Evolutionary conservation across 2,888 invertebrate species (phyloP).

Genomic region (Calameuta filiformis): DNA sequence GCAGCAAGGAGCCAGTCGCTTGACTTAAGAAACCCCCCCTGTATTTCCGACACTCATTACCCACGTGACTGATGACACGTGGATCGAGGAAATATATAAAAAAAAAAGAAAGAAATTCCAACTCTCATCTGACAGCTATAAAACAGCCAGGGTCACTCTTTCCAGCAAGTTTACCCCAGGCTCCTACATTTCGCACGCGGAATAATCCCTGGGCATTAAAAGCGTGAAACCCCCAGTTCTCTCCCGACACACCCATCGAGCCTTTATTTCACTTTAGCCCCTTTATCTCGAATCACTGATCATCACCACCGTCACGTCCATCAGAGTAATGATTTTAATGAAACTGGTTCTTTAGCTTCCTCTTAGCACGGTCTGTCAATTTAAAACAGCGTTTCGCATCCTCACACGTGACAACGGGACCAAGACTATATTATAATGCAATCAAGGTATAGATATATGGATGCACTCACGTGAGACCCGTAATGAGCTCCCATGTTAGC

Average conservation of each 20-base stretch:
- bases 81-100: constrained; percentile 54
- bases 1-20: constrained; percentile 33
- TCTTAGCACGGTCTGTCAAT: constrained; percentile 38
- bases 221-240: not conserved
- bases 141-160: not conserved
- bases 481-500: constrained; percentile 62
- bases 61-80: constrained; percentile 58
- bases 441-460: constrained; percentile 53
- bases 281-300: constrained; percentile 14
- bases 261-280: not conserved
- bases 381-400: constrained; percentile 25
- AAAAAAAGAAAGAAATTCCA: constrained; percentile 27
- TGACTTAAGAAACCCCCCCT: constrained; percentile 42
- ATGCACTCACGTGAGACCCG: constrained; percentile 54
- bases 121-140: not conserved
- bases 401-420: constrained; percentile 25
- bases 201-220: not conserved
- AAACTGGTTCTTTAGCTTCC: constrained; percentile 36
- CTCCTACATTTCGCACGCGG: not conserved
- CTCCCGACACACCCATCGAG: not conserved
- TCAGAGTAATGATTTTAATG: constrained; percentile 38
- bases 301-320: constrained; percentile 30
- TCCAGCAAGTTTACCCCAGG: not conserved
- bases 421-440: constrained; percentile 57
- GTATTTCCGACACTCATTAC: constrained; percentile 60